Percentiles rank a stretch among this genome's conserved stretches.
Conservation (phyloP, 2,113 vertebrate genomes). For the Ondatra zibethicus region DNA sequence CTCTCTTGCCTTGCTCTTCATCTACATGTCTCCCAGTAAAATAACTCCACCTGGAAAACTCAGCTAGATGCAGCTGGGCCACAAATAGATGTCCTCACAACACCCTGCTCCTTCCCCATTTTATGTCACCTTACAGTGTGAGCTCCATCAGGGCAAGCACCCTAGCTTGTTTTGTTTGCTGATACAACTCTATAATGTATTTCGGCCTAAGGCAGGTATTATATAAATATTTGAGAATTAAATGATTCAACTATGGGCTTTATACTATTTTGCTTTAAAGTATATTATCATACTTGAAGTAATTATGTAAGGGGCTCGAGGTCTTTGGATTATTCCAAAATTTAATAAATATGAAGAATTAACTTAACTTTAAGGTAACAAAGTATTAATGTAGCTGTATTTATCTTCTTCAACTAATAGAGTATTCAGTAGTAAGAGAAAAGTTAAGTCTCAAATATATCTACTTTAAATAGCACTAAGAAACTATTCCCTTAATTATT, state of each 20-base stretch:
- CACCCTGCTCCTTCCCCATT: neutral
- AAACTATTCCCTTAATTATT: conserved; percentile 48
- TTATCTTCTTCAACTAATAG: conserved; percentile 22
- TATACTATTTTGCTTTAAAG: conserved; percentile 45
- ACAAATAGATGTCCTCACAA: neutral
- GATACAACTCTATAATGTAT: neutral
- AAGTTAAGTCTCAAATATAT: conserved; percentile 33
- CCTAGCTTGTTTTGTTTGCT: conserved; percentile 17
- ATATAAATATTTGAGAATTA: conserved; percentile 3
- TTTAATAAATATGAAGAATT: neutral
- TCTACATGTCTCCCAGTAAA: neutral
- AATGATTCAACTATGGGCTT: conserved; percentile 21
- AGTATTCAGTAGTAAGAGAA: conserved; percentile 15
- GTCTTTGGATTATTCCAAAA: conserved; percentile 53
- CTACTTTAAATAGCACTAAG: conserved; percentile 3
- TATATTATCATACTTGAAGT: conserved; percentile 8
- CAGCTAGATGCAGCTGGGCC: neutral
- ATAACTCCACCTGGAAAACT: conserved; percentile 24
- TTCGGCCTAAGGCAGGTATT: neutral
- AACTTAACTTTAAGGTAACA: neutral
- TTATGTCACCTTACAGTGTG: neutral
- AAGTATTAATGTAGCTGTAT: neutral
- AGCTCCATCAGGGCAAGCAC: neutral
- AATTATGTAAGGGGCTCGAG: neutral
- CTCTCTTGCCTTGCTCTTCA: neutral